Conservation (phyloP, 2,113 vertebrate species). For the Sclerurus mexicanus region DNA sequence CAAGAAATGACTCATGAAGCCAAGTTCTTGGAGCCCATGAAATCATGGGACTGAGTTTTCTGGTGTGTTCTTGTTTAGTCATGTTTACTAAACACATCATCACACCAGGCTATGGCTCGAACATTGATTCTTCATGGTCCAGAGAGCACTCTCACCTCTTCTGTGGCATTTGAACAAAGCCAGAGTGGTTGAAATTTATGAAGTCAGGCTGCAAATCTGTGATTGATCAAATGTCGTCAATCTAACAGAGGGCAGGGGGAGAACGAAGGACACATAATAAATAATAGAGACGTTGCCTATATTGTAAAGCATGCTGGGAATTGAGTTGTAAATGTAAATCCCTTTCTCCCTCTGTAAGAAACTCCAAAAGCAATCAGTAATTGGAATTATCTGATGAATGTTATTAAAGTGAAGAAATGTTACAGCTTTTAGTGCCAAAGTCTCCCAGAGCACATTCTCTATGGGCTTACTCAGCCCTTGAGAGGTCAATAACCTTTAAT, state of each 20-base stretch:
- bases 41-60: neutral
- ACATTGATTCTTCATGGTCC: neutral
- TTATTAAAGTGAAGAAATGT: neutral
- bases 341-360: neutral
- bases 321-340: constrained; percentile 13
- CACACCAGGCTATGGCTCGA: neutral
- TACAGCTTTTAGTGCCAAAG: neutral
- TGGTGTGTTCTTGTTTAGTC: neutral
- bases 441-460: constrained; percentile 8
- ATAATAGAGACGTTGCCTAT: neutral
- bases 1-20: neutral
- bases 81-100: constrained; percentile 24
- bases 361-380: constrained; percentile 32
- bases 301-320: neutral
- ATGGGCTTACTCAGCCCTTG: neutral
- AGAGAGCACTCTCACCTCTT: neutral
- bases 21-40: neutral
- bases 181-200: neutral
- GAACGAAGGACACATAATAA: neutral
- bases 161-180: constrained; percentile 32
- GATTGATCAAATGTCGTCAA: neutral
- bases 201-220: neutral
- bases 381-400: constrained; percentile 32
- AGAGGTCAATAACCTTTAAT: constrained; percentile 35
- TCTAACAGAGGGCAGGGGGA: neutral